A percentile compares a stretch with the other conserved stretches of the same genome.
These are phyloP conservation scores for Verasper variegatus DNA, from an alignment of 2,113 vertebrate species.

Conservation along the genomic window DNA sequence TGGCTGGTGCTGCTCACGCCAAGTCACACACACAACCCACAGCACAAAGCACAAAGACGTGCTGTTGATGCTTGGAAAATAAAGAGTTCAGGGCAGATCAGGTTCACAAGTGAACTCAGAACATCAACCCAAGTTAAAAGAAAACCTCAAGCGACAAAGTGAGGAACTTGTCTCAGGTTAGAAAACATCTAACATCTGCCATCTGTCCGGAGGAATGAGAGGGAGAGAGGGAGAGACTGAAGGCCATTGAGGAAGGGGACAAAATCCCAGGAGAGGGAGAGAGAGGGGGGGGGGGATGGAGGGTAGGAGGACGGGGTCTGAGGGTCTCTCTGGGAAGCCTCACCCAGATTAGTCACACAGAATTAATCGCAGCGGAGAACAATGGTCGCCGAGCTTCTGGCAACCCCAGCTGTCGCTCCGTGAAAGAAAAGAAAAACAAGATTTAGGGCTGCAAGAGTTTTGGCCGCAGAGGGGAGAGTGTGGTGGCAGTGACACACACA, in stretches of 20 bases:
- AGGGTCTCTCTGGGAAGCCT: slow-evolving; percentile 95
- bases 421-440: slow-evolving; percentile 97
- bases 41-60: slow-evolving; percentile 16
- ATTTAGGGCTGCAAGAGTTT: slow-evolving; percentile 91
- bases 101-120: slow-evolving; percentile 33
- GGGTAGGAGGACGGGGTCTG: slow-evolving; percentile 66
- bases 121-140: neutral
- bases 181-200: slow-evolving; percentile 82
- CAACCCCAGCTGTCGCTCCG: slow-evolving; percentile 97
- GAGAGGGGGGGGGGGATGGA: slow-evolving; percentile 64
- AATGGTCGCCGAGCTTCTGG: slow-evolving; percentile 92
- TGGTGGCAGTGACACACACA: slow-evolving; percentile 68
- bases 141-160: slow-evolving; percentile 12
- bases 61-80: slow-evolving; percentile 31
- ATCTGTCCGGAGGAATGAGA: slow-evolving; percentile 84
- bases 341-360: slow-evolving; percentile 98
- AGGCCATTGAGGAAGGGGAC: slow-evolving; percentile 3
- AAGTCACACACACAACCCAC: slow-evolving; percentile 26
- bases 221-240: slow-evolving; percentile 60
- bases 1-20: slow-evolving; percentile 11
- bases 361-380: slow-evolving; percentile 95
- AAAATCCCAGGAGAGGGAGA: slow-evolving; percentile 20
- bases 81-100: neutral
- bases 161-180: slow-evolving; percentile 22
- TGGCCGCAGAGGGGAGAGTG: slow-evolving; percentile 72